Percentiles rank a stretch among this genome's conserved stretches.
Evolutionary conservation across 2,888 invertebrate genomes (phyloP).

Genomic region (Papilio elwesi): DNA sequence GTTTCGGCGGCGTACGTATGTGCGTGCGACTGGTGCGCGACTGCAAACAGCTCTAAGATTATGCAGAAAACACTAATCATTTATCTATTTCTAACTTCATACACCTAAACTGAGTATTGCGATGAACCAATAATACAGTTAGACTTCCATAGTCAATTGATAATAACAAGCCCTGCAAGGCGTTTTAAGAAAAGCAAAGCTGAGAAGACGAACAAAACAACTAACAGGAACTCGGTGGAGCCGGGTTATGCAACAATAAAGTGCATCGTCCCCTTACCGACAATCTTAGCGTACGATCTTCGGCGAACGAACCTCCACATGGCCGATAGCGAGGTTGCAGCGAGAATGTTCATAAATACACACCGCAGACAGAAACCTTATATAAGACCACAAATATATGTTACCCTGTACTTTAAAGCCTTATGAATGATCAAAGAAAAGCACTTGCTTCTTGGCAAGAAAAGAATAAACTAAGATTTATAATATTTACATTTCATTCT

Average conservation of each 20-base stretch:
- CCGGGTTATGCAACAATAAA: conserved; percentile 55
- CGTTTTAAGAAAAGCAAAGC: conserved; percentile 9
- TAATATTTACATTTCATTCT: too few relatives aligned
- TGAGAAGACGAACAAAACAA: conserved; percentile 29
- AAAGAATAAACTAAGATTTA: too few relatives aligned
- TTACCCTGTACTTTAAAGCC: not conserved
- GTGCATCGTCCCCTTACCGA: conserved; percentile 56
- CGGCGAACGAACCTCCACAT: conserved; percentile 22
- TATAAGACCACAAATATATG: not conserved
- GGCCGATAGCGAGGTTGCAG: conserved; percentile 21
- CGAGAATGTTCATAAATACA: conserved; percentile 5
- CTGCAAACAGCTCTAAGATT: too few relatives aligned
- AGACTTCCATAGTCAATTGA: conserved; percentile 1
- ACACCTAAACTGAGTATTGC: too few relatives aligned
- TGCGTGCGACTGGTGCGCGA: too few relatives aligned
- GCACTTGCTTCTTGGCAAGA: too few relatives aligned
- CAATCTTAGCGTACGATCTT: conserved; percentile 44
- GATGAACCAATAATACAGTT: too few relatives aligned
- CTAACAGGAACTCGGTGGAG: conserved; percentile 37
- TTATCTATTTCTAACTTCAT: too few relatives aligned
- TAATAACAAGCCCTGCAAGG: not conserved
- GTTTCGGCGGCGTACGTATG: too few relatives aligned
- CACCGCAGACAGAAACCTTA: not conserved
- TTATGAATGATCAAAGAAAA: not conserved
- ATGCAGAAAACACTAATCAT: too few relatives aligned